phyloP scores from a whole-genome alignment of 2,888 invertebrate genomes.

The Lithophane ornitopus region DNA sequence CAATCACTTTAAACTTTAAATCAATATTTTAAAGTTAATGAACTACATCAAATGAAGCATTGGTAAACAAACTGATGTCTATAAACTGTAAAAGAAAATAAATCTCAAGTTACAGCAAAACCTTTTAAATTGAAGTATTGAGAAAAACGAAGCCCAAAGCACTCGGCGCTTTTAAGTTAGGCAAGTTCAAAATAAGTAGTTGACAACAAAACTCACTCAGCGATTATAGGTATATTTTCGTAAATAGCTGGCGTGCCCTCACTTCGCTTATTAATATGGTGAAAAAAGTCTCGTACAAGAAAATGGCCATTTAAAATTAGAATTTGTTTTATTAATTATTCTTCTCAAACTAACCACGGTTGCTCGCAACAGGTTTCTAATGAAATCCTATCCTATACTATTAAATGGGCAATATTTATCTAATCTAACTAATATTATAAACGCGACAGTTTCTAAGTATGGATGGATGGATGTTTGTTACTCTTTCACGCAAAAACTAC shows the following conservation, averaged over 20 bases:
- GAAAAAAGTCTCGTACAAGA: neutral
- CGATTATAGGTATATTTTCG: constrained; percentile 5
- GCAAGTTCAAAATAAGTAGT: constrained; percentile 34
- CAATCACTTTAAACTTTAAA: neutral
- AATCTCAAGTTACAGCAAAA: constrained; percentile 15
- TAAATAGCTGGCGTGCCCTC: neutral
- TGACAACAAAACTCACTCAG: constrained; percentile 46
- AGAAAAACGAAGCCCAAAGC: constrained; percentile 19
- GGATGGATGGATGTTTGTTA: no score
- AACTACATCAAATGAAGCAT: neutral
- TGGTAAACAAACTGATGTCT: constrained; percentile 13
- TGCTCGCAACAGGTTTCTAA: neutral
- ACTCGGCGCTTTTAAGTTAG: neutral
- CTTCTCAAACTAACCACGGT: neutral
- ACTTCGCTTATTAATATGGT: neutral
- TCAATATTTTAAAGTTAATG: neutral
- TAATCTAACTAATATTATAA: no score
- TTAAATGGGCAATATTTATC: no score
- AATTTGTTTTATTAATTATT: neutral
- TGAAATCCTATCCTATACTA: no score
- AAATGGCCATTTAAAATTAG: neutral
- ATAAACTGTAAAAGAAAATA: constrained; percentile 29
- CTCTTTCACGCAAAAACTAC: no score
- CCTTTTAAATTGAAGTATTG: constrained; percentile 25
- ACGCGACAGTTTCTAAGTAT: no score